These are phyloP conservation scores for Macroglossus sobrinus DNA, from an alignment of 2,113 vertebrate genomes.

Conservation along the genomic window DNA sequence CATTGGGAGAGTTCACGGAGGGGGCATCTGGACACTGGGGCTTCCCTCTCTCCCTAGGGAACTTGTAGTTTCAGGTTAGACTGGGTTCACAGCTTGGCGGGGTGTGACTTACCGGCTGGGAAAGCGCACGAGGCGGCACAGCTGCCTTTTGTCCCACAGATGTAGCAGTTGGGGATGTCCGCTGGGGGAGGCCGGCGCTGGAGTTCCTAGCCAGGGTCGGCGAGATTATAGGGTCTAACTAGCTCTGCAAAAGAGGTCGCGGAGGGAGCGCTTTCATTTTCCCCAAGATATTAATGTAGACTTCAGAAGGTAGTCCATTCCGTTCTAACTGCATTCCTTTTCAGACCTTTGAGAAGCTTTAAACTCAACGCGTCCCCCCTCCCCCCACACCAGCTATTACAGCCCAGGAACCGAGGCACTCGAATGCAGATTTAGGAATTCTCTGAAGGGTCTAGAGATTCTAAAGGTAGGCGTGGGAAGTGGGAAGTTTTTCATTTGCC, in stretches of 20 bases:
- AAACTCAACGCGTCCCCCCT: not conserved
- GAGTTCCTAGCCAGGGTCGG: not conserved
- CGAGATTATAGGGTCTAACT: not conserved
- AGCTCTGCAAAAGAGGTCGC: not conserved
- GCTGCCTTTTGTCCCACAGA: constrained; percentile 45
- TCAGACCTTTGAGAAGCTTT: not conserved
- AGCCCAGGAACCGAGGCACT: not conserved
- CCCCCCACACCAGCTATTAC: not conserved
- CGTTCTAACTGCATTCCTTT: constrained; percentile 39
- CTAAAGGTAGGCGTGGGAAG: not conserved
- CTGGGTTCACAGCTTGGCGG: not conserved
- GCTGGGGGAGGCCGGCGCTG: not conserved
- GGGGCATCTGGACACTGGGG: not conserved
- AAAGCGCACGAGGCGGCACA: not conserved
- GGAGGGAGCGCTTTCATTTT: not conserved
- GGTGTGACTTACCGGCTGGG: not conserved
- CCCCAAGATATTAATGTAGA: not conserved
- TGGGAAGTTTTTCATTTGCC: not conserved
- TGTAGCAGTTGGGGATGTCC: too few species aligned
- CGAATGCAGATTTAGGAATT: constrained; percentile 45
- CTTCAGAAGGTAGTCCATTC: constrained; percentile 27
- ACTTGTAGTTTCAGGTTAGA: not conserved
- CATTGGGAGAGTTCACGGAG: not conserved
- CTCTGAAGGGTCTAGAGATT: not conserved
- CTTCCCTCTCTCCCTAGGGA: not conserved